A percentile compares a stretch with the other conserved stretches of the same genome.
Conservation (phyloP, 2,888 invertebrate species). For the Pheosia tremula region DNA sequence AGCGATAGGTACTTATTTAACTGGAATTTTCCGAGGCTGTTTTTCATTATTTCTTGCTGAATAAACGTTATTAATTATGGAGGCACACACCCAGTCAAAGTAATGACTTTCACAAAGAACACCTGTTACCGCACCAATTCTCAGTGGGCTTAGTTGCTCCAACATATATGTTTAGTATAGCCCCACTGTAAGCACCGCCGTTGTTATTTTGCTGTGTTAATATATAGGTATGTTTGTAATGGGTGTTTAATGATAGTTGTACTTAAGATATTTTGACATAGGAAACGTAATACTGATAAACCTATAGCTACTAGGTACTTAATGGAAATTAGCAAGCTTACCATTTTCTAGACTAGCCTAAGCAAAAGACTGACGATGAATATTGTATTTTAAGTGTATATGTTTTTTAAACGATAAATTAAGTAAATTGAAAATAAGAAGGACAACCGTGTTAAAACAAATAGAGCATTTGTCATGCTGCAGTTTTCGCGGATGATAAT, state of each 20-base stretch:
- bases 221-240: not conserved
- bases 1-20: conserved; percentile 46
- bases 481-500: not conserved
- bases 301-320: too few species aligned
- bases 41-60: conserved; percentile 2
- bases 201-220: conserved; percentile 1
- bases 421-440: too few species aligned
- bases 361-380: too few species aligned
- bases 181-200: not conserved
- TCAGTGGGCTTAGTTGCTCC: conserved; percentile 12
- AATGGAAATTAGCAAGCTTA: too few species aligned
- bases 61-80: conserved; percentile 16
- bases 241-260: too few species aligned
- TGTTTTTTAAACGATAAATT: not conserved
- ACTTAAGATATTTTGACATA: too few species aligned
- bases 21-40: conserved; percentile 9
- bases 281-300: too few species aligned
- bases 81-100: conserved; percentile 14
- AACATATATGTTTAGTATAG: conserved; percentile 22
- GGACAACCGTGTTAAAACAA: too few species aligned
- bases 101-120: conserved; percentile 12
- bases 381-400: not conserved
- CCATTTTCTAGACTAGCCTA: too few species aligned
- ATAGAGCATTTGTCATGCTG: too few species aligned
- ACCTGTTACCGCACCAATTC: conserved; percentile 17